A percentile compares a stretch with the other conserved stretches of the same genome.
Evolutionary conservation across 2,797 vertebrate genomes (phyloP).

Genomic region (Myotis planiceps): DNA sequence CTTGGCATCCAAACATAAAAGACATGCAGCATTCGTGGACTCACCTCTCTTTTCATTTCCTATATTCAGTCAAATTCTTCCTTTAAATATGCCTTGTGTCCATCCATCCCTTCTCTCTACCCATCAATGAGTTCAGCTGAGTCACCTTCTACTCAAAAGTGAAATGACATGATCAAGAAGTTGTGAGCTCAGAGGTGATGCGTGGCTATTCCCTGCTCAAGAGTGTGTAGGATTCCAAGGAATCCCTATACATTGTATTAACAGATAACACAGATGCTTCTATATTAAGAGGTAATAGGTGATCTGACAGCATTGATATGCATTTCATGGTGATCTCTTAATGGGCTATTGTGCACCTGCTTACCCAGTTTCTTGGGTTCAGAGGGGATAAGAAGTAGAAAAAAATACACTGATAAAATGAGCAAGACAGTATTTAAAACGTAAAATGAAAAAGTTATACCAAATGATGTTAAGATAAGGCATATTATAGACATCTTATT

Average conservation of each 20-base stretch:
- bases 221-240: neutral
- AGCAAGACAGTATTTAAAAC: conserved; percentile 1
- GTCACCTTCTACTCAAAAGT: neutral
- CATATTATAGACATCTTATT: neutral
- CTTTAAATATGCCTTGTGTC: neutral
- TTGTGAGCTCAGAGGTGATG: neutral
- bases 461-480: neutral
- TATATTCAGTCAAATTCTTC: neutral
- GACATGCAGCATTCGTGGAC: neutral
- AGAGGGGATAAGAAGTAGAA: neutral
- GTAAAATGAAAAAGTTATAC: neutral
- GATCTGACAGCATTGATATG: neutral
- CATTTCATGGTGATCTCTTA: conserved; percentile 18
- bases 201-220: neutral
- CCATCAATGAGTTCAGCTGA: neutral
- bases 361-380: neutral
- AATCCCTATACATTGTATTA: neutral
- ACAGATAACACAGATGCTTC: neutral
- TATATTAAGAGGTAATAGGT: neutral
- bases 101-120: neutral
- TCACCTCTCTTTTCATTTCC: neutral
- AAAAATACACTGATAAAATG: neutral
- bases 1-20: neutral
- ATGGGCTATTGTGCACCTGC: neutral
- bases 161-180: neutral